Evolutionary conservation across 1,140 invertebrate species (phyloP).

Genomic region (Hetaerina americana): DNA sequence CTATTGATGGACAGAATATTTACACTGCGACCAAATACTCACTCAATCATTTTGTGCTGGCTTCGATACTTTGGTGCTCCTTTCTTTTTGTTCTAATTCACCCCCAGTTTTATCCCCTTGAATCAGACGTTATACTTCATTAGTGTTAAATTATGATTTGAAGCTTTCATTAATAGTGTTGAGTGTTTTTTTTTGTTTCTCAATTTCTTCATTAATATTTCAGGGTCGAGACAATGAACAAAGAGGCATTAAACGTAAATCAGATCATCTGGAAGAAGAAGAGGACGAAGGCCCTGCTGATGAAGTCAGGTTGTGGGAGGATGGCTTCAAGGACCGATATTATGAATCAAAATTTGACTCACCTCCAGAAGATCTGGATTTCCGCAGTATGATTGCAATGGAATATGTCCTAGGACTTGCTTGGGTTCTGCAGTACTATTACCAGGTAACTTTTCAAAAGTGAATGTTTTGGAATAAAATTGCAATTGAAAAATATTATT

Average conservation of each 20-base stretch:
- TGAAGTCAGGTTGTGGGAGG: constrained; percentile 92
- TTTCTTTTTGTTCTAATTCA: too few relatives aligned
- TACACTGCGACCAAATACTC: too few relatives aligned
- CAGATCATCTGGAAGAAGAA: constrained; percentile 36
- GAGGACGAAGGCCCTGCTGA: constrained; percentile 75
- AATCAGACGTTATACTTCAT: too few relatives aligned
- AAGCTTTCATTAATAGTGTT: too few relatives aligned
- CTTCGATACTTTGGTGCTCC: too few relatives aligned
- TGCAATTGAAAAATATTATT: too few relatives aligned
- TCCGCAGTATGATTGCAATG: constrained; percentile 78
- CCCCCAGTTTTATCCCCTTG: too few relatives aligned
- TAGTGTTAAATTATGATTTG: too few relatives aligned
- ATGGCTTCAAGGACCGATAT: constrained; percentile 95
- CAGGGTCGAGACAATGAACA: constrained; percentile 6
- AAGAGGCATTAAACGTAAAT: constrained; percentile 33
- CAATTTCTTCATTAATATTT: too few relatives aligned
- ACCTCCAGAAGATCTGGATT: constrained; percentile 59
- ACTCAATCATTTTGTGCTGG: too few relatives aligned
- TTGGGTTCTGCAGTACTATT: constrained; percentile 98
- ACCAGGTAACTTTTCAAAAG: constrained; percentile 58
- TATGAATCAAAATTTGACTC: constrained; percentile 97
- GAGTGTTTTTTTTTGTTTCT: too few relatives aligned
- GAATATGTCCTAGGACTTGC: constrained; percentile 93
- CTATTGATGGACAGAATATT: too few relatives aligned
- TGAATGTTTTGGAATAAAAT: neutral